Percentiles rank a stretch among this genome's conserved stretches.
phyloP scores from a whole-genome alignment of 2,113 vertebrate species.

The Regulus satrapa region DNA sequence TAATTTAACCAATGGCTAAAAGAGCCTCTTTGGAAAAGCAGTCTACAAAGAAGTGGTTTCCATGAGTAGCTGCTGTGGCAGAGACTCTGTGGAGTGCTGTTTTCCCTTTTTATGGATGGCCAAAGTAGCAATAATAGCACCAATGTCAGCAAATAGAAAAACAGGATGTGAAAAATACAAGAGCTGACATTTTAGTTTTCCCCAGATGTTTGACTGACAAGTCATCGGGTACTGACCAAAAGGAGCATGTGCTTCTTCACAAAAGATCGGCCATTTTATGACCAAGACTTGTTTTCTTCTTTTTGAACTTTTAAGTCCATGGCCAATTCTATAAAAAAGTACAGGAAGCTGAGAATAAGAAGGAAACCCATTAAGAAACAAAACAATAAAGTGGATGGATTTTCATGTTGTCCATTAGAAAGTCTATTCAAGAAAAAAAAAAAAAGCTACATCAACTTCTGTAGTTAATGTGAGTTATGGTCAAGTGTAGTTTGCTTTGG shows the following conservation, averaged over 20 bases:
- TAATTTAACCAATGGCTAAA: neutral
- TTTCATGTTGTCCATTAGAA: neutral
- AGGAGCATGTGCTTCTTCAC: neutral
- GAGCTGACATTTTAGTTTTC: constrained; percentile 26
- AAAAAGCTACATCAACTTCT: neutral
- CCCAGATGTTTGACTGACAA: neutral
- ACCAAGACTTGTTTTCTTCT: neutral
- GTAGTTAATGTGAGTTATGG: neutral
- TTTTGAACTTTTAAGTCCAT: neutral
- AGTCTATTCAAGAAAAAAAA: neutral
- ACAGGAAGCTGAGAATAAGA: neutral
- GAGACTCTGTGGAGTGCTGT: neutral
- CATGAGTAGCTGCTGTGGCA: neutral
- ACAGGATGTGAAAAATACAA: constrained; percentile 31
- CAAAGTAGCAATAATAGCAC: constrained; percentile 28
- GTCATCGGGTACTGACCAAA: neutral
- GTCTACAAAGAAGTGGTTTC: neutral
- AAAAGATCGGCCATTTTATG: neutral
- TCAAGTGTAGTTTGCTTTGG: neutral
- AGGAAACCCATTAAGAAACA: neutral
- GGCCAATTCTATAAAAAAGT: neutral
- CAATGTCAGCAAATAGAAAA: neutral
- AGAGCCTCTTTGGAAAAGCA: neutral
- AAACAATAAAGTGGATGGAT: neutral
- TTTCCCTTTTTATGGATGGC: neutral